Base-by-base conservation (phyloP, 1,140 invertebrate species). In the Brachionus plicatilis region DNA sequence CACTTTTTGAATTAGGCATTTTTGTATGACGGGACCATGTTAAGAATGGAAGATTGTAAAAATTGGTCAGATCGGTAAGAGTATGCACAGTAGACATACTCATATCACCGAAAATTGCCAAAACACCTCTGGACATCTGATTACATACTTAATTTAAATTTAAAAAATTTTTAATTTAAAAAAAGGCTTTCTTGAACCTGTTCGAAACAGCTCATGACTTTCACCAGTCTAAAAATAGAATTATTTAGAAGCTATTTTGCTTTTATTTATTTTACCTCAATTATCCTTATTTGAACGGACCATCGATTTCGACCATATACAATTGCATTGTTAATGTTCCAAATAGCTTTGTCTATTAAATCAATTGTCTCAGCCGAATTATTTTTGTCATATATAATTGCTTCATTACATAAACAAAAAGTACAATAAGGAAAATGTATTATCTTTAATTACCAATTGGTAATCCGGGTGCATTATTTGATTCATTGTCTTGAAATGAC, bases 41-140 rank as follows among this genome's bases (percentile, higher is more conserved):
- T 47, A 98, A 92, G 88, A 97, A 96, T 27, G 96, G 96, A 93
- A 97, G 94, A 89, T 96, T 94, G 89, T 97, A 97, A 5, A 95
- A 96, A 89, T 97, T 96, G 86, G 94, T 94, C 90, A 96, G 97
- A 1, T 95, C 96, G 88, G 97, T 94, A 53, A 97, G 92, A 17
- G 95, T 97, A 88, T 96, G 94, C 88, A 97, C 96, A 6, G 95
- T 95, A 86, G 96, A 95, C 6, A 94, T 94, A 85, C 94, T 94
- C 9, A 96, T 95, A 4, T 94, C 94, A 0, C 95, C 95, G 86
- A 97, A 90, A 92, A 98, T 94, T 3, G 95, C 93, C 87, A 94
- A 94, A 72, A 96, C 95, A 20, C 95, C 95, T 85, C 94, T 92
- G 29, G 94, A 93, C 89, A 97, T 94, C 88, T 96, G 95, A 88